phyloP scores from a whole-genome alignment of 2,797 vertebrate genomes.

The Falco novaeseelandiae region DNA sequence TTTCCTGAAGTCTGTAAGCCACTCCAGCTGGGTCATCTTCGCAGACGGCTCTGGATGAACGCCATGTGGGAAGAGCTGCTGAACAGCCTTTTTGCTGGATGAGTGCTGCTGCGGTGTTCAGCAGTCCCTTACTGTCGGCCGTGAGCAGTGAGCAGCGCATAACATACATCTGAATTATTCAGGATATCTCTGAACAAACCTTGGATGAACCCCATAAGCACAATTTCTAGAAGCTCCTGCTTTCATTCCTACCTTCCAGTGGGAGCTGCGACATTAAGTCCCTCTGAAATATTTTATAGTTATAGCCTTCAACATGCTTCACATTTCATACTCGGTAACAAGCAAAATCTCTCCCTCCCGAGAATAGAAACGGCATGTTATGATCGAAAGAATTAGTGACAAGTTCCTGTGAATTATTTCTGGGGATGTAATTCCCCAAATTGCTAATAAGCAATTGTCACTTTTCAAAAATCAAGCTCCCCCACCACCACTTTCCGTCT shows the following conservation, averaged over 20 bases:
- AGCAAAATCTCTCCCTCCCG: conserved; percentile 22
- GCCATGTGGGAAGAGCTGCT: not conserved
- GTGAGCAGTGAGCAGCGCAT: not conserved
- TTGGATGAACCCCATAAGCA: not conserved
- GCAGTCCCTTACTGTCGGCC: not conserved
- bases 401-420: conserved; percentile 44
- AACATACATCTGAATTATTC: conserved; percentile 10
- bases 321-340: not conserved
- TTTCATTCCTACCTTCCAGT: not conserved
- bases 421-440: conserved; percentile 30
- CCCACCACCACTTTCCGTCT: not conserved
- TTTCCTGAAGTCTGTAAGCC: not conserved
- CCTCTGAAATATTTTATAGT: conserved; percentile 17
- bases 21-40: not conserved
- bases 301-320: not conserved
- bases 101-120: not conserved
- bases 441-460: conserved; percentile 59
- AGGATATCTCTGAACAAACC: not conserved
- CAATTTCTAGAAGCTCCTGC: not conserved
- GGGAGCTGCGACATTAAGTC: not conserved
- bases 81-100: not conserved
- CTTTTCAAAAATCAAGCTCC: conserved; percentile 23
- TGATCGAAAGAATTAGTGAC: conserved; percentile 22
- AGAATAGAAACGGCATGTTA: conserved; percentile 12
- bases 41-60: not conserved